A percentile compares a stretch with the other conserved stretches of the same genome.
phyloP scores from a whole-genome alignment of 2,888 invertebrate genomes.

The Acleris sparsana region DNA sequence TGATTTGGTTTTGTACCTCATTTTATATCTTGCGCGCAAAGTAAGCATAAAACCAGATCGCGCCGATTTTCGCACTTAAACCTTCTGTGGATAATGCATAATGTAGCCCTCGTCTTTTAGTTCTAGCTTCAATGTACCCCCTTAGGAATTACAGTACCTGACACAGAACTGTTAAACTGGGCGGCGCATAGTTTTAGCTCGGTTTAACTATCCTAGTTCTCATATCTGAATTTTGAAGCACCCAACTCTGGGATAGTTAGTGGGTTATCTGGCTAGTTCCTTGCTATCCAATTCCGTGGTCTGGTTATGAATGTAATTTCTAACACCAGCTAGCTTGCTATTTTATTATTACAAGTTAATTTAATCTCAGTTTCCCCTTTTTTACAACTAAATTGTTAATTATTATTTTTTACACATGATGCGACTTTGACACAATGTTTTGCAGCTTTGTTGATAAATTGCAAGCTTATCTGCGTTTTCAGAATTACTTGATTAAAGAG shows the following conservation, averaged over 20 bases:
- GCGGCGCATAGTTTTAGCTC: slow-evolving; percentile 50
- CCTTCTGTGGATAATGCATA: not conserved
- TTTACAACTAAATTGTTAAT: no score
- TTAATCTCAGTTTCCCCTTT: no score
- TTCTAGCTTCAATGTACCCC: slow-evolving; percentile 20
- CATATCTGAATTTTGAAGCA: slow-evolving; percentile 53
- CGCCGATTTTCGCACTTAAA: not conserved
- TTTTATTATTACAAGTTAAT: not conserved
- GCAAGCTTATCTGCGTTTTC: no score
- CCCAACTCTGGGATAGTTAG: slow-evolving; percentile 40
- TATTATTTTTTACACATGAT: no score
- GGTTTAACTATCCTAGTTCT: slow-evolving; percentile 46
- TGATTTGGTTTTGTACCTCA: no score
- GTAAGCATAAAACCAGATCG: no score
- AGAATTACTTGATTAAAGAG: no score
- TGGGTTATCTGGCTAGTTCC: slow-evolving; percentile 10
- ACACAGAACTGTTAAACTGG: slow-evolving; percentile 46
- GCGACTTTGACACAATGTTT: no score
- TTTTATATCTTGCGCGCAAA: no score
- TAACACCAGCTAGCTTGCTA: not conserved
- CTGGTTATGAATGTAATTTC: slow-evolving; percentile 3
- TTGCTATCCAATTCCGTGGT: not conserved
- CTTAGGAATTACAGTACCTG: slow-evolving; percentile 46
- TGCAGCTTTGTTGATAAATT: no score
- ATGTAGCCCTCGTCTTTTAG: not conserved